These are phyloP conservation scores for Ahaetulla prasina DNA, from an alignment of 2,113 vertebrate genomes.

Conservation along the genomic window DNA sequence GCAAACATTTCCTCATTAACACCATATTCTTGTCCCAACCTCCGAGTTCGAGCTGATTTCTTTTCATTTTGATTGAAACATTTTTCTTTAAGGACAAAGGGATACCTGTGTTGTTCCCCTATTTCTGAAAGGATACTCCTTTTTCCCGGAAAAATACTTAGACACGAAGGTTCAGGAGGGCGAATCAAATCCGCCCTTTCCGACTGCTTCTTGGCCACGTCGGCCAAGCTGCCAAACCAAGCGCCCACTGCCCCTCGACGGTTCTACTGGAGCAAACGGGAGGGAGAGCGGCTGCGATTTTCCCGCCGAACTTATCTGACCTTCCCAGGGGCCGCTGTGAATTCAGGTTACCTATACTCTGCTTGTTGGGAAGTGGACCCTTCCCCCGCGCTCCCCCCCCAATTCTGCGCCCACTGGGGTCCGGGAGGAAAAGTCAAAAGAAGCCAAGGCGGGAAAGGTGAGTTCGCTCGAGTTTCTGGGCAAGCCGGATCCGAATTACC, in stretches of 20 bases:
- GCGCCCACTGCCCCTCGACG: not conserved
- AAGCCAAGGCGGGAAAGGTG: not conserved
- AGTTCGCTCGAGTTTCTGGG: not conserved
- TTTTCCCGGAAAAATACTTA: not conserved
- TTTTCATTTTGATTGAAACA: not conserved
- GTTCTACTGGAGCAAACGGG: not conserved
- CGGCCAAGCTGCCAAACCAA: not conserved
- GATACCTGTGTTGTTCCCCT: not conserved
- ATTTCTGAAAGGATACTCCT: not conserved
- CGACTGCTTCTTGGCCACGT: not conserved
- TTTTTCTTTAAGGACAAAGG: not conserved
- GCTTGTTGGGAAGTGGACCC: not conserved
- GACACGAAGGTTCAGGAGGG: not conserved
- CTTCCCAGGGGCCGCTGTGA: not conserved
- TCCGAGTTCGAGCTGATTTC: not conserved
- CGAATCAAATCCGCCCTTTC: not conserved
- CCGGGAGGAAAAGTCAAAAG: not conserved
- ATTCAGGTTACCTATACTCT: not conserved
- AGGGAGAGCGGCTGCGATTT: not conserved
- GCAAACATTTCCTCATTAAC: not conserved
- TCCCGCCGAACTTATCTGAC: not conserved
- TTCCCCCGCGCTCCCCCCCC: not conserved
- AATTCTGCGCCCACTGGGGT: not conserved
- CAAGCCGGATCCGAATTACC: not conserved
- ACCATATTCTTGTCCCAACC: not conserved